Conservation (phyloP, 2,797 vertebrate species). For the Lepus oiostolus region DNA sequence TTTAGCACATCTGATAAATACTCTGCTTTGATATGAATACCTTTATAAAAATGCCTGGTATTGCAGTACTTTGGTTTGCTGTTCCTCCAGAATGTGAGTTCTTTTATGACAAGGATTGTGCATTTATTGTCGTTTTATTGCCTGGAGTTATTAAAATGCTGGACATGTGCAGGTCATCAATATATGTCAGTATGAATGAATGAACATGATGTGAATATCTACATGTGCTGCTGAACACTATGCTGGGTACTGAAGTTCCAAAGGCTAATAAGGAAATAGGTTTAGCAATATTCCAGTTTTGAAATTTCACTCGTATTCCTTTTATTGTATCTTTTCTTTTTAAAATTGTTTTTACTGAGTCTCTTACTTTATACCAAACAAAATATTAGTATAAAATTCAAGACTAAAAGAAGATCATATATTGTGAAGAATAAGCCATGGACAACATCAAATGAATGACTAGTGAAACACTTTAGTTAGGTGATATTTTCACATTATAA, state of each 20-base stretch:
- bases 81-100: background rate
- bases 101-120: background rate
- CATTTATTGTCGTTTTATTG: background rate
- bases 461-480: background rate
- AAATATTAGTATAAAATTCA: background rate
- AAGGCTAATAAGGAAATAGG: background rate
- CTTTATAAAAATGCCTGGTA: background rate
- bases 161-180: background rate
- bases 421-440: background rate
- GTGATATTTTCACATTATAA: background rate
- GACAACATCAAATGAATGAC: background rate
- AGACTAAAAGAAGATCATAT: background rate
- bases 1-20: background rate
- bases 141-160: conserved; percentile 27
- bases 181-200: conserved; percentile 30
- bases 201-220: background rate
- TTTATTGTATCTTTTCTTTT: background rate
- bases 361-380: background rate
- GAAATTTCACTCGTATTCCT: background rate
- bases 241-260: background rate
- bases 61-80: background rate
- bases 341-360: background rate
- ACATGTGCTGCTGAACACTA: background rate
- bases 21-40: conserved; percentile 41
- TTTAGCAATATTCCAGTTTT: conserved; percentile 30